phyloP scores from a whole-genome alignment of 2,113 vertebrate species.

The Bettongia penicillata region DNA sequence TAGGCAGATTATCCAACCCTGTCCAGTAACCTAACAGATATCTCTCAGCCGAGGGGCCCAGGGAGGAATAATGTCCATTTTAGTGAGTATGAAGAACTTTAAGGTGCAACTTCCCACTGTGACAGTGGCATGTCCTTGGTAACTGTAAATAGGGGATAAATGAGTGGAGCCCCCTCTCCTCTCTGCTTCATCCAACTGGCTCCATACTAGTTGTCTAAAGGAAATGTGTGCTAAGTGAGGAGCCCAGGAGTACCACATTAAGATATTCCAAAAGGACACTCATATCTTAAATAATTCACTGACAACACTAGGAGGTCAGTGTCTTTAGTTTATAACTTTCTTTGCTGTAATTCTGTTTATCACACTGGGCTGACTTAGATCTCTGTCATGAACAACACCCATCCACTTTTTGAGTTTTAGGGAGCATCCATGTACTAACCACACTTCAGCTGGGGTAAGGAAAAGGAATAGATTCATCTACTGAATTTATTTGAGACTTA shows the following conservation, averaged over 20 bases:
- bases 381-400: neutral
- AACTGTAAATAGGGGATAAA: neutral
- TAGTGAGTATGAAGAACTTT: neutral
- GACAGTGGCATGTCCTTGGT: neutral
- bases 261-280: neutral
- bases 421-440: too few species aligned
- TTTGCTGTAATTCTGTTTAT: neutral
- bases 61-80: too few species aligned
- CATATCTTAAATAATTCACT: neutral
- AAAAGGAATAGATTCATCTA: neutral
- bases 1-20: too few species aligned
- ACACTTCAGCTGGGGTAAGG: neutral
- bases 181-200: neutral
- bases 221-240: neutral
- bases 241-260: neutral
- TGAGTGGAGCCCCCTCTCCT: neutral
- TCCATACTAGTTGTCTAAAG: neutral
- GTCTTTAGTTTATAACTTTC: neutral
- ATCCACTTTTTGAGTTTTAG: neutral
- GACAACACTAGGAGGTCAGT: neutral
- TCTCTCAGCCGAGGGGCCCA: too few species aligned
- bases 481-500: neutral
- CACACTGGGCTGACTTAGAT: neutral
- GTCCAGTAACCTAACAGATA: too few species aligned
- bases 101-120: neutral